phyloP scores from a whole-genome alignment of 2,888 invertebrate genomes.

The Crossocerus cetratus region DNA sequence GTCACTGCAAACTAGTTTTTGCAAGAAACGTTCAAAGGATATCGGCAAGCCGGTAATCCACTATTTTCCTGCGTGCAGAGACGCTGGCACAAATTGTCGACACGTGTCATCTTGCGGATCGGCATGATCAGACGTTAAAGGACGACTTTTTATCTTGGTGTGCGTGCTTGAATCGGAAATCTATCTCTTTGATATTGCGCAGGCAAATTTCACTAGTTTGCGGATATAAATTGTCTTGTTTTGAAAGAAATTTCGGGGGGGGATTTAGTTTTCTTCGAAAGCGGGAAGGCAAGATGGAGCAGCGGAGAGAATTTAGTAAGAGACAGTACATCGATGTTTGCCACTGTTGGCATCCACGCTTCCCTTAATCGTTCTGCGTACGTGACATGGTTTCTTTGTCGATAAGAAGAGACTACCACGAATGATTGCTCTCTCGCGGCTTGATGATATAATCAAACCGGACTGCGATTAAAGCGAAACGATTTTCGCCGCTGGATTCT shows the following conservation, averaged over 20 bases:
- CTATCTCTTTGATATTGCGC: slow-evolving; percentile 42
- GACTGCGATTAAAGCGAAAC: slow-evolving; percentile 1
- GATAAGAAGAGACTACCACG: too few species aligned
- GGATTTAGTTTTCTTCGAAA: too few species aligned
- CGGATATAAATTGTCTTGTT: too few species aligned
- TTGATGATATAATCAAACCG: slow-evolving; percentile 3
- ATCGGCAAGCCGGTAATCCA: slow-evolving; percentile 12
- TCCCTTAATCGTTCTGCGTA: too few species aligned
- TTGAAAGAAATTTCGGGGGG: too few species aligned
- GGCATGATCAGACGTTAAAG: slow-evolving; percentile 42
- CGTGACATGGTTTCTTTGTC: too few species aligned
- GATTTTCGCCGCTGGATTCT: not conserved
- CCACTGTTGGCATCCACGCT: too few species aligned
- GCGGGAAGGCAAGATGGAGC: too few species aligned
- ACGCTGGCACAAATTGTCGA: slow-evolving; percentile 42
- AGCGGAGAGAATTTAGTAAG: too few species aligned
- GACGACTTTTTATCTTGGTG: slow-evolving; percentile 53
- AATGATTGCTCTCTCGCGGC: not conserved
- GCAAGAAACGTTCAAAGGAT: slow-evolving; percentile 21
- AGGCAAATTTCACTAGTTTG: too few species aligned
- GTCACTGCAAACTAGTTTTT: too few species aligned
- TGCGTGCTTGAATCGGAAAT: slow-evolving; percentile 44
- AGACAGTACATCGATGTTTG: too few species aligned
- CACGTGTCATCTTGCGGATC: slow-evolving; percentile 30
- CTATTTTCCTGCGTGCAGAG: slow-evolving; percentile 14